Conservation (phyloP, 2,113 vertebrate genomes). For the Phrynosoma platyrhinos region DNA sequence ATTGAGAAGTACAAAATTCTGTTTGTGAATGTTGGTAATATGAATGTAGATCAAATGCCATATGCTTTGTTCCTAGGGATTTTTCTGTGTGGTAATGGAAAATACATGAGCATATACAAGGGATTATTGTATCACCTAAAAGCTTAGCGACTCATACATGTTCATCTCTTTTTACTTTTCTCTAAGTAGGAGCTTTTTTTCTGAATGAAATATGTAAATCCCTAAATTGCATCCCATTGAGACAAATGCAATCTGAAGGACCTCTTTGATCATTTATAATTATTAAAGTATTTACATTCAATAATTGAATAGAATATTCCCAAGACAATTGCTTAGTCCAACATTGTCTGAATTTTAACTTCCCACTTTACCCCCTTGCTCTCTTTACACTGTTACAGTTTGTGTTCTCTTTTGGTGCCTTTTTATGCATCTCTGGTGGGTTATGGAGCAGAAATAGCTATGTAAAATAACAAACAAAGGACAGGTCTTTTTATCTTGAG, state of each 20-base stretch:
- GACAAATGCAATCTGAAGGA: not conserved
- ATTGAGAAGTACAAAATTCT: constrained; percentile 38
- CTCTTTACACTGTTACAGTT: not conserved
- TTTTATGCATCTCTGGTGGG: constrained; percentile 24
- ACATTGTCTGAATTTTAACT: constrained; percentile 9
- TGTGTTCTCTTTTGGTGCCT: constrained; percentile 21
- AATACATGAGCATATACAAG: constrained; percentile 40
- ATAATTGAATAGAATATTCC: constrained; percentile 32
- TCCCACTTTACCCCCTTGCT: not conserved
- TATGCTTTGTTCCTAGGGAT: constrained; percentile 64
- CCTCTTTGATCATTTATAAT: constrained; percentile 1
- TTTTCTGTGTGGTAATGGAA: constrained; percentile 47
- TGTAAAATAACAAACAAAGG: not conserved
- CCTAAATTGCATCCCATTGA: constrained; percentile 47
- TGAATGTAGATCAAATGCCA: constrained; percentile 23
- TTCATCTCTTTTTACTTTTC: constrained; percentile 50
- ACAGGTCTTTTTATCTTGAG: not conserved
- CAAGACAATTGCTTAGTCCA: not conserved
- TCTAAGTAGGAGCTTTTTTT: constrained; percentile 57
- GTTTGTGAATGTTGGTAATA: constrained; percentile 41
- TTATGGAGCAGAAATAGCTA: constrained; percentile 31
- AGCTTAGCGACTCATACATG: constrained; percentile 56
- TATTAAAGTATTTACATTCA: not conserved
- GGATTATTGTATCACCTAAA: constrained; percentile 65
- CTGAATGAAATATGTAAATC: constrained; percentile 63